Percentiles rank a stretch among this genome's conserved stretches.
Evolutionary conservation across 2,113 vertebrate species (phyloP).

Genomic region (Gallinago media): DNA sequence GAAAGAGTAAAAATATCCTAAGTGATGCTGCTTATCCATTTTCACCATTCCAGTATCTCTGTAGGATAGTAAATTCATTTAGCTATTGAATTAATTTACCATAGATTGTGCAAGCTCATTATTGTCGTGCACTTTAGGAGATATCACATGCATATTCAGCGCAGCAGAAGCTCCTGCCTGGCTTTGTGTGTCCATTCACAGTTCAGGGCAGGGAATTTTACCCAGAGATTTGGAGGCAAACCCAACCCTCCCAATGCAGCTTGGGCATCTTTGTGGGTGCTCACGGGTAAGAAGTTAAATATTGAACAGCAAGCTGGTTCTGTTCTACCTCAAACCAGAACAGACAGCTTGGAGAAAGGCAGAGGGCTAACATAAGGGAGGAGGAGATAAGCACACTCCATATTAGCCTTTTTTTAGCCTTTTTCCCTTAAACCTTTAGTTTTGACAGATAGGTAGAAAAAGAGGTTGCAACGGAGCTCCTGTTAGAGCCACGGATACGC

Average conservation of each 20-base stretch:
- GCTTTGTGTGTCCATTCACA: background rate
- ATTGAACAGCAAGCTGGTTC: background rate
- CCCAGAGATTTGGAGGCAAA: background rate
- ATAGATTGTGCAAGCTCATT: background rate
- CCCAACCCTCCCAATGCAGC: background rate
- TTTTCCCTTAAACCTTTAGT: background rate
- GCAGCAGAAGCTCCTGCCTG: background rate
- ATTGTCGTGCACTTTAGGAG: background rate
- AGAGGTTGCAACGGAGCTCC: accelerated
- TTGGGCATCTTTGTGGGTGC: background rate
- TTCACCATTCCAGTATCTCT: background rate
- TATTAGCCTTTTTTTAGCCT: background rate
- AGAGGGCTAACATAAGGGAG: background rate
- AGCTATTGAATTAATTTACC: conserved; percentile 42
- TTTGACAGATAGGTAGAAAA: background rate
- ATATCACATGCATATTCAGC: background rate
- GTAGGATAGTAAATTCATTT: conserved; percentile 37
- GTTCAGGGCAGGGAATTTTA: background rate
- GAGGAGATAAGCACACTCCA: background rate
- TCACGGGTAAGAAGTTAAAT: background rate
- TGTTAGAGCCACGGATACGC: accelerated
- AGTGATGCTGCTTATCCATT: conserved; percentile 6
- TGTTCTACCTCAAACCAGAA: background rate
- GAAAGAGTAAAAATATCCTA: conserved; percentile 11
- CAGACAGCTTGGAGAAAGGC: background rate